A percentile compares a stretch with the other conserved stretches of the same genome.
Conservation (phyloP, 2,888 invertebrate genomes). For the Ctenicera cuprea region DNA sequence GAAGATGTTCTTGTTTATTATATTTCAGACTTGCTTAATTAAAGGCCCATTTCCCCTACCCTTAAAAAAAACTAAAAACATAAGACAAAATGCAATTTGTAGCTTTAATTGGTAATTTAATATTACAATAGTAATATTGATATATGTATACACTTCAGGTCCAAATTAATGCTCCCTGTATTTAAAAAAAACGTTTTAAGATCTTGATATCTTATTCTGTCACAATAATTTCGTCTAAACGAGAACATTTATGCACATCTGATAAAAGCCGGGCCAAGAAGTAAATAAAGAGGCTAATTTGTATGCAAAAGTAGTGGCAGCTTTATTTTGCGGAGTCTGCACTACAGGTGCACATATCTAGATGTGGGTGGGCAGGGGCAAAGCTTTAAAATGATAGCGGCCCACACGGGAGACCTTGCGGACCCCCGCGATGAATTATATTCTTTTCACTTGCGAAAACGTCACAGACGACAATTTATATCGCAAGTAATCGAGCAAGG, state of each 20-base stretch:
- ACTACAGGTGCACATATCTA: slow-evolving; percentile 22
- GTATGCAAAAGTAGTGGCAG: slow-evolving; percentile 15
- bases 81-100: too few species aligned
- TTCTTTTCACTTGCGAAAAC: slow-evolving; percentile 28
- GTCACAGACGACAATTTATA: slow-evolving; percentile 25
- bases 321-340: slow-evolving; percentile 7
- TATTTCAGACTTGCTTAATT: too few species aligned
- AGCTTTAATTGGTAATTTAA: too few species aligned
- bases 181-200: too few species aligned
- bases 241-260: background rate
- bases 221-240: background rate
- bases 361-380: slow-evolving; percentile 42
- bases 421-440: slow-evolving; percentile 36
- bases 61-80: too few species aligned
- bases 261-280: slow-evolving; percentile 1
- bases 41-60: too few species aligned
- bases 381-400: slow-evolving; percentile 22
- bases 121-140: too few species aligned
- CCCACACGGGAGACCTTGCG: slow-evolving; percentile 26
- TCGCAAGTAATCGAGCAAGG: background rate
- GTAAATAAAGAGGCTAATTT: background rate
- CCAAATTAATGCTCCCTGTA: too few species aligned
- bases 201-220: background rate
- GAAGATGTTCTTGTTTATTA: too few species aligned
- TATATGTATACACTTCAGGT: too few species aligned